Base-by-base conservation (phyloP, 2,113 vertebrate genomes). In the Ageneiosus marmoratus region DNA sequence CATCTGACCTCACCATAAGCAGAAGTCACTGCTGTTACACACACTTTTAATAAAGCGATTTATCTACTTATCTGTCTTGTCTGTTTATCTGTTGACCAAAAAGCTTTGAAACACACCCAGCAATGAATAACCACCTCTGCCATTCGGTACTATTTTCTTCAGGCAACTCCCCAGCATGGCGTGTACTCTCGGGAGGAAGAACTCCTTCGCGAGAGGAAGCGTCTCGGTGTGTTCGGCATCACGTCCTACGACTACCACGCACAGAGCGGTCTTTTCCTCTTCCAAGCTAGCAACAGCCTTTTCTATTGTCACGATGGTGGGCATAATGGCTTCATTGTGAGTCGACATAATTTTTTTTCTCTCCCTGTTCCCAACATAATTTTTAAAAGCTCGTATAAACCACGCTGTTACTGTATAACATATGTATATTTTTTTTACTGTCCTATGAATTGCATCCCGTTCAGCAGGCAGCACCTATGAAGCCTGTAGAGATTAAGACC, bases 231-330 rank as follows among this genome's bases (percentile, higher is more conserved):
- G 10, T 99, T 98, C 9, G 97, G 98, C 20, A 99, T 99, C 90
- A 99, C 98, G 0, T 99, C 98, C 0, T 99, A 99, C 0, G 98
- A 99, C 92, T 99, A 98, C 92, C 98, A 99, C 87, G 90, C 95
- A 0, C 94, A 95, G 86, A 98, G 95, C 0, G 98, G 97, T 88
- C 95, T 98, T 20, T 99, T 99, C 94, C 97, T 99, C 53, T 99
- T 99, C 92, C 98, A 99, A 93, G 98, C 98, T 90, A 98, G 95
- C 93, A 99, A 97, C 86, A 99, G 98, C 92, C 96, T 99, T 87
- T 99, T 98, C 88, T 97, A 98, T 81, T 99, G 97, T 87, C 94
- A 95, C 15, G 98, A 99, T 0, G 97, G 98, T 0, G 96, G 96
- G 88, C 95, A 94, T 90, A 98, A 98, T 0, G 96, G 97, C 13